Percentiles rank a stretch among this genome's conserved stretches.
Conservation (phyloP, 2,888 invertebrate species). For the Ecdyonurus torrentis region DNA sequence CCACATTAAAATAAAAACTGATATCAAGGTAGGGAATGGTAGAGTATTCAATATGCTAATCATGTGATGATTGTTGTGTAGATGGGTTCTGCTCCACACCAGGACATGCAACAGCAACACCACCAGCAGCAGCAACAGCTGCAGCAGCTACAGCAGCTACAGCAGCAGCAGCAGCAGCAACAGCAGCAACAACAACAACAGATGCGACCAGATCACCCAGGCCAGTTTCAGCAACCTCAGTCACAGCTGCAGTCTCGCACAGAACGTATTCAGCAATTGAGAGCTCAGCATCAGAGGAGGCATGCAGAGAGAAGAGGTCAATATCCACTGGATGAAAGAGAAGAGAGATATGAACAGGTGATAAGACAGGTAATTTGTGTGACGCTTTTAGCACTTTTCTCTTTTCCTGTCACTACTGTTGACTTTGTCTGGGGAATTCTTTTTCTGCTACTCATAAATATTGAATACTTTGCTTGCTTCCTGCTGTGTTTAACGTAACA, state of each 20-base stretch:
- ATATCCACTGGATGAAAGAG: slow-evolving; percentile 37
- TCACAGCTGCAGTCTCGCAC: slow-evolving; percentile 17
- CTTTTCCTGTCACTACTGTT: background rate
- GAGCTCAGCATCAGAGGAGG: slow-evolving; percentile 35
- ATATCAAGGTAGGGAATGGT: too few relatives aligned
- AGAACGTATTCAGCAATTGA: slow-evolving; percentile 31
- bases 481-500: too few relatives aligned
- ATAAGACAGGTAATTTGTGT: slow-evolving; percentile 22
- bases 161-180: slow-evolving; percentile 24
- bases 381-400: background rate
- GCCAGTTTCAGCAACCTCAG: background rate
- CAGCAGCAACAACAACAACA: slow-evolving; percentile 22
- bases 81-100: background rate
- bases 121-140: slow-evolving; percentile 27
- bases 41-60: too few relatives aligned
- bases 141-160: slow-evolving; percentile 18
- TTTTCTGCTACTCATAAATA: too few relatives aligned
- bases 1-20: too few relatives aligned
- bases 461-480: too few relatives aligned
- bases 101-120: slow-evolving; percentile 16
- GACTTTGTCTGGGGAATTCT: too few relatives aligned
- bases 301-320: slow-evolving; percentile 38
- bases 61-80: too few relatives aligned
- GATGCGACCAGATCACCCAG: slow-evolving; percentile 5
- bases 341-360: slow-evolving; percentile 29